Conservation (phyloP, 2,888 invertebrate species). For the Stenchaetothrips biformis region DNA sequence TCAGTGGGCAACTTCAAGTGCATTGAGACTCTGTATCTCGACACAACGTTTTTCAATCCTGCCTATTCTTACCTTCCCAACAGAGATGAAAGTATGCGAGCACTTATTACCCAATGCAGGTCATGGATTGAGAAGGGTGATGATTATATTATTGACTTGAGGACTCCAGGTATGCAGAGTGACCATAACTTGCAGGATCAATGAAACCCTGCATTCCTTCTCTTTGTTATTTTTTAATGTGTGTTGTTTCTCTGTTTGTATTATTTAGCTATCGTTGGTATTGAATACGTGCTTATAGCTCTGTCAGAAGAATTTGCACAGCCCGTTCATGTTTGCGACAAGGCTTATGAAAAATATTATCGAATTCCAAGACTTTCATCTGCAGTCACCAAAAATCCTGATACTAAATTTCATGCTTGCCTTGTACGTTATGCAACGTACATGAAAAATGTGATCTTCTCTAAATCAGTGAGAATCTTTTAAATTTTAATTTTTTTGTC, state of each 20-base stretch:
- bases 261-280: not conserved
- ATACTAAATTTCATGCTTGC: not conserved
- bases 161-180: not conserved
- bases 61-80: not conserved
- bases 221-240: not conserved
- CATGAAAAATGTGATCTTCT: no score
- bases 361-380: not conserved
- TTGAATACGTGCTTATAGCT: not conserved
- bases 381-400: not conserved
- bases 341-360: not conserved
- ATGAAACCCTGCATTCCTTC: not conserved
- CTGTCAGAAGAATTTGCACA: not conserved
- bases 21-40: conserved; percentile 8
- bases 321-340: not conserved
- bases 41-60: not conserved
- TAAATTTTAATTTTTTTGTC: not conserved
- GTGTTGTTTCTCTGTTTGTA: no score
- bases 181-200: not conserved
- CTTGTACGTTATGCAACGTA: not conserved
- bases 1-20: not conserved
- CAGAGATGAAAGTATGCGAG: not conserved
- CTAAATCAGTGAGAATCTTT: not conserved
- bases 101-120: not conserved
- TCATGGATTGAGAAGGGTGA: not conserved
- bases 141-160: not conserved